A percentile compares a stretch with the other conserved stretches of the same genome.
Evolutionary conservation across 2,888 invertebrate genomes (phyloP).

Genomic region (Oscheius sp.): DNA sequence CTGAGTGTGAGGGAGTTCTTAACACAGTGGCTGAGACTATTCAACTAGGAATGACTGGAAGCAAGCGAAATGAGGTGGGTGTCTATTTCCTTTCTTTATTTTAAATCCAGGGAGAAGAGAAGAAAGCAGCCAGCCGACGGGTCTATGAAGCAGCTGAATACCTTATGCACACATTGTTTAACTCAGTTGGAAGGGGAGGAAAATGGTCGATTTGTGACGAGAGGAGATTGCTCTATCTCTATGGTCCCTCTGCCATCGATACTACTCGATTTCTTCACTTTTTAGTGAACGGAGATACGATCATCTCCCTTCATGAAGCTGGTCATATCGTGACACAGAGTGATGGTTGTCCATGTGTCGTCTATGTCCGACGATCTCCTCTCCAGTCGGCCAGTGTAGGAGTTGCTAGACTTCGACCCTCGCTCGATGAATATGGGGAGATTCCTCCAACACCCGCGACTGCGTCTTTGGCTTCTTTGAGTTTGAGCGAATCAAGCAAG

Average conservation of each 20-base stretch:
- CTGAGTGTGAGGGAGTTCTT: slow-evolving; percentile 90
- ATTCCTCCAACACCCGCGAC: slow-evolving; percentile 3
- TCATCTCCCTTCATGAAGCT: slow-evolving; percentile 65
- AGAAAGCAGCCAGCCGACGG: slow-evolving; percentile 85
- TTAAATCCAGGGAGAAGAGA: slow-evolving; percentile 7
- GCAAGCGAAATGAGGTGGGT: slow-evolving; percentile 76
- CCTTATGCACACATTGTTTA: slow-evolving; percentile 78
- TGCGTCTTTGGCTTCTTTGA: neutral
- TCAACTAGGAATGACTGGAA: slow-evolving; percentile 94
- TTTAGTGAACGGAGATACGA: slow-evolving; percentile 60
- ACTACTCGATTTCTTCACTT: slow-evolving; percentile 59
- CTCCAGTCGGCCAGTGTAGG: slow-evolving; percentile 52
- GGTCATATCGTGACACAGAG: slow-evolving; percentile 55
- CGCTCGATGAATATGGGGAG: slow-evolving; percentile 21
- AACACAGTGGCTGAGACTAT: slow-evolving; percentile 93
- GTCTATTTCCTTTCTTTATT: neutral
- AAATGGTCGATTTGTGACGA: slow-evolving; percentile 55
- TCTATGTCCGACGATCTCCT: slow-evolving; percentile 55
- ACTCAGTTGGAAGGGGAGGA: slow-evolving; percentile 39
- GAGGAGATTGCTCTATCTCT: slow-evolving; percentile 52
- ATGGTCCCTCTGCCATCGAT: slow-evolving; percentile 56
- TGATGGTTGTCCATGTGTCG: slow-evolving; percentile 44
- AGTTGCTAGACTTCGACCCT: slow-evolving; percentile 38
- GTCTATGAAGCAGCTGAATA: slow-evolving; percentile 97
- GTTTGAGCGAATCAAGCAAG: slow-evolving; percentile 4